Conservation (phyloP, 2,113 vertebrate genomes). For the Artemisiospiza belli region DNA sequence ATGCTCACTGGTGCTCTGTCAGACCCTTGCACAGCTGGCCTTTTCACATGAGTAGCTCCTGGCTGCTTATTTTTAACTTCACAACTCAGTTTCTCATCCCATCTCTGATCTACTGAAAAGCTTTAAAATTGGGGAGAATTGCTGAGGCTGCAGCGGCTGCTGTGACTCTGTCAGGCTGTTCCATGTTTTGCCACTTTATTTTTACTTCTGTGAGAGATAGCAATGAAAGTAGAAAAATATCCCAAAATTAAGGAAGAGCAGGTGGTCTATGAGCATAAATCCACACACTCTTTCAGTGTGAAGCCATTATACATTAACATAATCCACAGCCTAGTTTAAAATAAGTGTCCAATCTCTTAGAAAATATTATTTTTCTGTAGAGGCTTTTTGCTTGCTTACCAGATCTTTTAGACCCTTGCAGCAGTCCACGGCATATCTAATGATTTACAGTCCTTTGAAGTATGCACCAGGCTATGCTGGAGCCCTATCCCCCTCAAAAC, state of each 20-base stretch:
- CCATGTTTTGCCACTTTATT: not conserved
- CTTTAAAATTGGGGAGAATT: not conserved
- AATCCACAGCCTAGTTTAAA: not conserved
- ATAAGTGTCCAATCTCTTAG: not conserved
- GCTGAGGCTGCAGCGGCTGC: not conserved
- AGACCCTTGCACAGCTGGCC: not conserved
- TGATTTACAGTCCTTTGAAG: not conserved
- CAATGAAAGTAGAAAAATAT: not conserved
- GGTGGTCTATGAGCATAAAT: not conserved
- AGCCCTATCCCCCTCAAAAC: not conserved
- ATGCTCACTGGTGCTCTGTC: fast-evolving
- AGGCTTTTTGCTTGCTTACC: not conserved
- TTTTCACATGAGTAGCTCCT: not conserved
- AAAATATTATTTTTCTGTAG: not conserved
- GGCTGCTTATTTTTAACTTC: not conserved
- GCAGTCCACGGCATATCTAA: not conserved
- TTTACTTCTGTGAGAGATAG: not conserved
- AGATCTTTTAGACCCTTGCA: not conserved
- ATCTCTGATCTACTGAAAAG: not conserved
- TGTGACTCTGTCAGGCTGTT: not conserved
- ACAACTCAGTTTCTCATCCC: not conserved
- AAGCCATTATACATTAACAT: not conserved
- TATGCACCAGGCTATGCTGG: not conserved
- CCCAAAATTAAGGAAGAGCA: not conserved
- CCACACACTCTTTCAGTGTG: not conserved